Base-by-base conservation (phyloP, 1,140 invertebrate species). In the Hyposmocoma kahamanoa region DNA sequence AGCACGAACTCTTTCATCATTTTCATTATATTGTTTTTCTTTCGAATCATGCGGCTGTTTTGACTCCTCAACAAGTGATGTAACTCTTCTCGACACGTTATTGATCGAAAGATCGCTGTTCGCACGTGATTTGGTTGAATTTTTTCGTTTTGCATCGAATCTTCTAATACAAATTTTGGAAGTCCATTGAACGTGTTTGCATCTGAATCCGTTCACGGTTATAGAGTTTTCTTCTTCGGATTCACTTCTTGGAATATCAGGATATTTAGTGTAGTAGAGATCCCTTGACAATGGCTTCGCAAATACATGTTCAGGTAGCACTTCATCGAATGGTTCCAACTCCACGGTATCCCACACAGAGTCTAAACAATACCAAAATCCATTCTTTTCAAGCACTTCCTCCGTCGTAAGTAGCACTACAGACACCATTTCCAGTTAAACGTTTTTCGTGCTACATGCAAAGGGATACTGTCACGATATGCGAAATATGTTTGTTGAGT, bases 301-400 rank as follows among this genome's bases (percentile, higher is more conserved):
- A 48, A 64, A 84, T 21, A 68, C 36, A 39, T 82, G 69, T 47
- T 85, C 78, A 0, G 62, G 66, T 56, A 71, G 72, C 0, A 85
- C 62, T 36, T 85, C 82, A 52, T 82, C 76, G 43, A 85, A 85
- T 0, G 82, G 82, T 58, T 87, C 85, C 54, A 87, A 39, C 28
- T 84, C 75, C 36, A 76, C 66, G 10, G 70, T 72, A 13, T 75
- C 63, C 85, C 85, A 87, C 21, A 72, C 34, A 24, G 65, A 54
- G 49, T 81, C 77, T 47, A 87, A 66, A 26, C 68, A 63, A 24
- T 70, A 59, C 85, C 85, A 87, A 53, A 70, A 84, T 19, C 52
- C 50, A 62, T 87, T 87, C 53, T 56, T 70, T 44, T 73, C 56
- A 47, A 84, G 64, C 1, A 84, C 65, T 46, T 83, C 76, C 58